A percentile compares a stretch with the other conserved stretches of the same genome.
These are phyloP conservation scores for Trichacis sp. DNA, from an alignment of 2,888 invertebrate species.

Conservation along the genomic window DNA sequence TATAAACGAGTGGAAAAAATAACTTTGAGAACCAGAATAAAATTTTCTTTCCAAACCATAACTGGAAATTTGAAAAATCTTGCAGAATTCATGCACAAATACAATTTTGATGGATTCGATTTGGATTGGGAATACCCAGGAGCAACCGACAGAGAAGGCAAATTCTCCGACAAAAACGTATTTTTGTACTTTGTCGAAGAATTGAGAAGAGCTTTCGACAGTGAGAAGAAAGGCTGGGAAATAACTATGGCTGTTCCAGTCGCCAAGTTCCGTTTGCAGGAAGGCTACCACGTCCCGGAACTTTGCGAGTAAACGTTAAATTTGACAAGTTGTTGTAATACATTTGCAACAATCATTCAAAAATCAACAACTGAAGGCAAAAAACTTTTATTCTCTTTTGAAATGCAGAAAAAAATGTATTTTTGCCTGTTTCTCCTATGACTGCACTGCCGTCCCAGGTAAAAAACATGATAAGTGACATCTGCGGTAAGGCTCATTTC, in stretches of 20 bases:
- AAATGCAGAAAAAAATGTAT: too few species aligned
- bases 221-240: constrained; percentile 83
- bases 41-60: constrained; percentile 1
- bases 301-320: constrained; percentile 80
- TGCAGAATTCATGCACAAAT: constrained; percentile 80
- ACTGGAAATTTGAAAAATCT: too few species aligned
- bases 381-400: too few species aligned
- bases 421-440: too few species aligned
- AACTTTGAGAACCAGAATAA: background rate
- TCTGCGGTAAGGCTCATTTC: too few species aligned
- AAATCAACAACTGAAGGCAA: too few species aligned
- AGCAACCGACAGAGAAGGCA: constrained; percentile 87
- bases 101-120: constrained; percentile 87
- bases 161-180: constrained; percentile 84
- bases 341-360: too few species aligned
- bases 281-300: constrained; percentile 92
- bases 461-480: too few species aligned
- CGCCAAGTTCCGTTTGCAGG: constrained; percentile 87
- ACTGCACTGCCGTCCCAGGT: too few species aligned
- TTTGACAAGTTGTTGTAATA: background rate
- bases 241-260: constrained; percentile 91
- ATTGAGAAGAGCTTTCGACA: constrained; percentile 81
- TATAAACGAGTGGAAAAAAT: too few species aligned
- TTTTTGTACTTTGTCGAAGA: constrained; percentile 88
- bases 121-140: constrained; percentile 94